phyloP scores from a whole-genome alignment of 1,140 invertebrate genomes.

The Triops longicaudatus region DNA sequence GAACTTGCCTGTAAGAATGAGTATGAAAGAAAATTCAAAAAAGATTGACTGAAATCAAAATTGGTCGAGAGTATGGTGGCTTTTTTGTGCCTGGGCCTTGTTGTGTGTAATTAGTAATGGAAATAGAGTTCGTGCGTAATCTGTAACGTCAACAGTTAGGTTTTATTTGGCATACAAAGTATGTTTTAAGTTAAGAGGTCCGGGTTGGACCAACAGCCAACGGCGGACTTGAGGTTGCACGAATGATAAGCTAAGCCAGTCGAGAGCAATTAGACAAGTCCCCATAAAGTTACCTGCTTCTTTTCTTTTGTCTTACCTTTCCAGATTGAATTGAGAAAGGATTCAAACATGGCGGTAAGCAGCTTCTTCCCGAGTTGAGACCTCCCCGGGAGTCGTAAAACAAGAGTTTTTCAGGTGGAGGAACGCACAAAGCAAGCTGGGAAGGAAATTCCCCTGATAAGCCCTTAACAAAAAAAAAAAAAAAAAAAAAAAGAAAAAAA shows the following conservation, averaged over 20 bases:
- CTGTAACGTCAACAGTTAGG: background rate
- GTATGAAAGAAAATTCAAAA: no score
- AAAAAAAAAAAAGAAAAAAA: background rate
- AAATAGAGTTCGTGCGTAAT: background rate
- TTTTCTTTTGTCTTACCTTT: background rate
- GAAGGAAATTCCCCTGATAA: background rate
- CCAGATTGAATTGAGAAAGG: conserved; percentile 6
- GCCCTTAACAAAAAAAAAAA: background rate
- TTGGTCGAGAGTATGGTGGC: no score
- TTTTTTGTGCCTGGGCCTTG: background rate
- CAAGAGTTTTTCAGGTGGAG: background rate
- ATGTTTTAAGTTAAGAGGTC: background rate
- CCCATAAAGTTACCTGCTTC: background rate
- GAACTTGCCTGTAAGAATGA: no score
- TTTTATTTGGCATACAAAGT: conserved; percentile 15
- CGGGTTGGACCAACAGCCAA: no score
- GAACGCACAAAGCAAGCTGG: background rate
- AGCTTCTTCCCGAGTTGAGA: background rate
- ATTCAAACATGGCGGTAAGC: conserved; percentile 3
- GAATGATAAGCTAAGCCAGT: conserved; percentile 6
- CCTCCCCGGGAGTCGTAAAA: conserved; percentile 10
- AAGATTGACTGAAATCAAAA: no score
- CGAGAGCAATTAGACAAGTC: conserved; percentile 11
- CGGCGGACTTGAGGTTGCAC: background rate
- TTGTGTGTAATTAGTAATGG: background rate